A percentile compares a stretch with the other conserved stretches of the same genome.
These are phyloP conservation scores for Porites lobata DNA, from an alignment of 92 coral and sea anemone genomes.

Conservation along the genomic window DNA sequence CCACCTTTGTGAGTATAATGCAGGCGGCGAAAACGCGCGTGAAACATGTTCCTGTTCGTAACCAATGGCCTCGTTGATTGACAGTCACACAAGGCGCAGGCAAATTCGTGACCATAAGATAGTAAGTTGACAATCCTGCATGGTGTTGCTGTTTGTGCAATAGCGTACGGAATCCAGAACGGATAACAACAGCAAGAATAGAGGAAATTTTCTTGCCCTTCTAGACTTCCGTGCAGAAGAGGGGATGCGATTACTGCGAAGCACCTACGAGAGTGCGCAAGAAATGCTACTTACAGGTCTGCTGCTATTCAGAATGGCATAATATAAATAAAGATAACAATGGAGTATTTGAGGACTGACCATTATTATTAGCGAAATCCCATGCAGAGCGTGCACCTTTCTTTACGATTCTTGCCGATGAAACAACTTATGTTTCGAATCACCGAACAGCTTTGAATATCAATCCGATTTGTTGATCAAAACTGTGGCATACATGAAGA, in stretches of 20 bases:
- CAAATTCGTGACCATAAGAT: too few species aligned
- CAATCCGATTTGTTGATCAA: conserved; percentile 32
- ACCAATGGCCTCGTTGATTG: too few species aligned
- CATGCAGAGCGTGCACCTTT: conserved; percentile 27
- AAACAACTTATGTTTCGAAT: too few species aligned
- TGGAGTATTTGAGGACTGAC: conserved; percentile 21
- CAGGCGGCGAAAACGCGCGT: too few species aligned
- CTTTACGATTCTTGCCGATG: conserved; percentile 17
- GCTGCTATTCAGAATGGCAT: conserved; percentile 51
- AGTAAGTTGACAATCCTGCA: too few species aligned
- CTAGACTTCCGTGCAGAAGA: neutral
- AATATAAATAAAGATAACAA: conserved; percentile 13
- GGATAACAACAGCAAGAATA: neutral
- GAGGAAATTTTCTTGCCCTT: neutral
- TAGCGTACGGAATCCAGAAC: neutral
- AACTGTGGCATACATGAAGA: conserved; percentile 42
- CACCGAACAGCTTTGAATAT: too few species aligned
- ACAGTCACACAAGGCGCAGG: too few species aligned
- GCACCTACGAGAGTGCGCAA: conserved; percentile 26
- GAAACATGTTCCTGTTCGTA: too few species aligned
- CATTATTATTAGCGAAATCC: conserved; percentile 50
- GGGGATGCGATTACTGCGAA: too few species aligned
- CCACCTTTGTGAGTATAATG: too few species aligned
- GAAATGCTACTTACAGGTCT: conserved; percentile 28
- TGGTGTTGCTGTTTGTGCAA: too few species aligned